Percentiles rank a stretch among this genome's conserved stretches.
phyloP scores from a whole-genome alignment of 2,113 vertebrate species.

The Electrona antarctica region DNA sequence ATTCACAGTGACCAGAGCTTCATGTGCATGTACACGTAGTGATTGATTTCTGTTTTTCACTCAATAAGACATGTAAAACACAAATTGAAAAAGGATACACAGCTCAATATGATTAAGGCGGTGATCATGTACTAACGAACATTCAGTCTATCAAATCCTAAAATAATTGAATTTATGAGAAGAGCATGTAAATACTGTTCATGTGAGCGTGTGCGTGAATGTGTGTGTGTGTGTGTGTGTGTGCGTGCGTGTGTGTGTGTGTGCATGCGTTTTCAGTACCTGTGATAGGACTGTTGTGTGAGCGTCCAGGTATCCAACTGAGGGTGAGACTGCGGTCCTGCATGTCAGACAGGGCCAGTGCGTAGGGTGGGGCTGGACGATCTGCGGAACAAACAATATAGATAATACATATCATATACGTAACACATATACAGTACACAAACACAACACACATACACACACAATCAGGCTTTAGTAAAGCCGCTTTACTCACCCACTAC shows the following conservation, averaged over 20 bases:
- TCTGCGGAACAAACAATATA: conserved; percentile 52
- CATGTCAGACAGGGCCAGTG: conserved; percentile 56
- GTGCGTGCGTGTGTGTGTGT: conserved; percentile 18
- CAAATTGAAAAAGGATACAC: too few species aligned
- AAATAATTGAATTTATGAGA: neutral
- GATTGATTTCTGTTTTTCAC: too few species aligned
- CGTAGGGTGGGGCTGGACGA: conserved; percentile 65
- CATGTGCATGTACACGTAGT: too few species aligned
- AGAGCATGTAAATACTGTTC: neutral
- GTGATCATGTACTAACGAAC: too few species aligned
- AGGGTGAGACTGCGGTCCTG: conserved; percentile 60
- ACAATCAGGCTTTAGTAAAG: neutral
- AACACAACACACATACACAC: conserved; percentile 18
- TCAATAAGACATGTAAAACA: too few species aligned
- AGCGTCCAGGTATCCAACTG: conserved; percentile 73
- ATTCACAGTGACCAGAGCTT: too few species aligned
- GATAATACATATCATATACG: neutral
- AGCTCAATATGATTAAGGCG: too few species aligned
- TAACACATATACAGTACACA: neutral
- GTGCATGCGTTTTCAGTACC: conserved; percentile 35
- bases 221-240: conserved; percentile 9
- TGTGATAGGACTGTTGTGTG: conserved; percentile 79
- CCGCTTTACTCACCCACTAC: conserved; percentile 76
- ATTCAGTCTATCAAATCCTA: neutral
- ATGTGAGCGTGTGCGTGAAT: neutral